Conservation (phyloP, 1,140 invertebrate species). For the Dendrolimus punctatus region DNA sequence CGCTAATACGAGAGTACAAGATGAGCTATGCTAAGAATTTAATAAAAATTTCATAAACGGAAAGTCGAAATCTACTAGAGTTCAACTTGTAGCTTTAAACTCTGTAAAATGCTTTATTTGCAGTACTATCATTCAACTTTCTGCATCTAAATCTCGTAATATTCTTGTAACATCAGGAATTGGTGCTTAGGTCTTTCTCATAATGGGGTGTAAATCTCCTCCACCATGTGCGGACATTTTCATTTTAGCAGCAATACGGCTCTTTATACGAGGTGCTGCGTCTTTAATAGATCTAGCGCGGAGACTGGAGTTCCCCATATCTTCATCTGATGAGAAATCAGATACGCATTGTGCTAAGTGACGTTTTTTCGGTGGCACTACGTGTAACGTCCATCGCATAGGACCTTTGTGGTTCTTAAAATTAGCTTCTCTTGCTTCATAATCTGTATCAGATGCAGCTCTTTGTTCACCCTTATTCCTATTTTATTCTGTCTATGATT, state of each 20-base stretch:
- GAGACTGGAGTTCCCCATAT: slow-evolving; percentile 28
- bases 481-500: slow-evolving; percentile 34
- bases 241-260: slow-evolving; percentile 34
- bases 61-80: too few species aligned
- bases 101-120: too few species aligned
- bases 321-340: slow-evolving; percentile 57
- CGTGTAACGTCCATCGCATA: slow-evolving; percentile 49
- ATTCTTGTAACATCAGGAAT: too few species aligned
- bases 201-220: slow-evolving; percentile 53
- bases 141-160: too few species aligned
- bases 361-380: slow-evolving; percentile 54
- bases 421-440: slow-evolving; percentile 38
- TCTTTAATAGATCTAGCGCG: slow-evolving; percentile 34
- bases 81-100: too few species aligned
- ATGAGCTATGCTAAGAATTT: too few species aligned
- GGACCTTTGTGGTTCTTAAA: slow-evolving; percentile 37
- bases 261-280: slow-evolving; percentile 42
- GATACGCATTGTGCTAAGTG: slow-evolving; percentile 50
- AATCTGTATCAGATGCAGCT: slow-evolving; percentile 54
- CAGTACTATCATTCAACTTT: too few species aligned
- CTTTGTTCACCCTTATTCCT: slow-evolving; percentile 42
- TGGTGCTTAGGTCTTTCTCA: slow-evolving; percentile 46
- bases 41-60: too few species aligned
- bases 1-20: slow-evolving; percentile 8
- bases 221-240: slow-evolving; percentile 57